phyloP scores from a whole-genome alignment of 2,888 invertebrate species.

The Pristionchus entomophagus region DNA sequence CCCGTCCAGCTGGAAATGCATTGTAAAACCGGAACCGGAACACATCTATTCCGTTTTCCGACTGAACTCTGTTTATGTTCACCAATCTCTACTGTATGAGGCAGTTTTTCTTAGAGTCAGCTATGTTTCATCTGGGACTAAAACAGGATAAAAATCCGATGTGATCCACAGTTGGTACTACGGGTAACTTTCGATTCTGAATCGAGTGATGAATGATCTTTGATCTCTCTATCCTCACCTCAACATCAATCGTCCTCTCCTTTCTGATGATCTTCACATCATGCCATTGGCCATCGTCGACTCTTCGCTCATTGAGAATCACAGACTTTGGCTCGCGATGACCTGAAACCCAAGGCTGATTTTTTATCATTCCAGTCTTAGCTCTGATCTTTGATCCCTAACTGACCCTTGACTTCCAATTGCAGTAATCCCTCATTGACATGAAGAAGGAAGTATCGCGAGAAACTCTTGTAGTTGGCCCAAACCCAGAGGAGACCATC shows the following conservation, averaged over 20 bases:
- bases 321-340: slow-evolving; percentile 31
- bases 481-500: slow-evolving; percentile 73
- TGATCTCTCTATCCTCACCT: too few species aligned
- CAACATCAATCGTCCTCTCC: slow-evolving; percentile 53
- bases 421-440: slow-evolving; percentile 69
- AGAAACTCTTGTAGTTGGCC: slow-evolving; percentile 74
- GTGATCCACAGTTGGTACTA: too few species aligned
- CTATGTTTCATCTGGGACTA: too few species aligned
- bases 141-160: too few species aligned
- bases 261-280: slow-evolving; percentile 62
- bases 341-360: too few species aligned
- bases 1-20: slow-evolving; percentile 63
- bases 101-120: too few species aligned
- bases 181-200: too few species aligned
- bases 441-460: slow-evolving; percentile 69
- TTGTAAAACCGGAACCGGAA: neutral
- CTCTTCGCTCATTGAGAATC: slow-evolving; percentile 51
- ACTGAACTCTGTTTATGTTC: too few species aligned
- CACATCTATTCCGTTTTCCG: too few species aligned
- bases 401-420: slow-evolving; percentile 58
- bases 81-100: too few species aligned
- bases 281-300: slow-evolving; percentile 74
- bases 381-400: neutral
- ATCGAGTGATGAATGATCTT: too few species aligned
- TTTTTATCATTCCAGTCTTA: too few species aligned